These are phyloP conservation scores for Tortricodes alternella DNA, from an alignment of 2,888 invertebrate species.

Conservation along the genomic window DNA sequence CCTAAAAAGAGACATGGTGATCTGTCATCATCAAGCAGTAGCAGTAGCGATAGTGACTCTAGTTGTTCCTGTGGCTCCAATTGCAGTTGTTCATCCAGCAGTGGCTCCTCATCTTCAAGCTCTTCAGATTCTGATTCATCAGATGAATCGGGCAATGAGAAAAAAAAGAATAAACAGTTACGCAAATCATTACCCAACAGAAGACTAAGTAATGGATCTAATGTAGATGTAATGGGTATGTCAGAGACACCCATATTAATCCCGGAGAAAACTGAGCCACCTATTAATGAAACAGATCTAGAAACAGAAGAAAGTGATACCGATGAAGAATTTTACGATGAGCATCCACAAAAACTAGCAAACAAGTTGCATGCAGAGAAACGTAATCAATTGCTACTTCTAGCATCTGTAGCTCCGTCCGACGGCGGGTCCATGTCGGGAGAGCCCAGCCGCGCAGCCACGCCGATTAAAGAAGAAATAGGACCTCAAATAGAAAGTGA, in stretches of 20 bases:
- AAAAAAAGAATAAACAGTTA: slow-evolving; percentile 69
- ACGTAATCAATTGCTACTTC: slow-evolving; percentile 85
- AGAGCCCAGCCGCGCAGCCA: slow-evolving; percentile 85
- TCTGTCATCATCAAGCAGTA: slow-evolving; percentile 88
- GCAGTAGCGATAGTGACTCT: slow-evolving; percentile 88
- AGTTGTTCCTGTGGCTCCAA: slow-evolving; percentile 93
- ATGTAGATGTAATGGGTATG: slow-evolving; percentile 78
- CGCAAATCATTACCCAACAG: slow-evolving; percentile 64
- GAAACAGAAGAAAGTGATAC: slow-evolving; percentile 93
- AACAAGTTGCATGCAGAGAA: slow-evolving; percentile 89
- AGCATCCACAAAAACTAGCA: slow-evolving; percentile 89
- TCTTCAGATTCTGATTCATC: slow-evolving; percentile 77
- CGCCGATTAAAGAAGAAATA: slow-evolving; percentile 75
- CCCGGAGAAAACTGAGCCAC: slow-evolving; percentile 80
- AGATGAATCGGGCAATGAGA: slow-evolving; percentile 65
- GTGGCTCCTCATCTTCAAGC: slow-evolving; percentile 86
- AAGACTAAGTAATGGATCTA: slow-evolving; percentile 75
- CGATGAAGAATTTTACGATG: slow-evolving; percentile 94
- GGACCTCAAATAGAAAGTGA: slow-evolving; percentile 58
- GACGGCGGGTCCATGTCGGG: slow-evolving; percentile 82
- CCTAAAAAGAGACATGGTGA: slow-evolving; percentile 74
- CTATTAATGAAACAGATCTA: slow-evolving; percentile 91
- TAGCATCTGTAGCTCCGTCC: slow-evolving; percentile 84
- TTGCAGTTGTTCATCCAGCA: slow-evolving; percentile 90
- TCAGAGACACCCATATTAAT: slow-evolving; percentile 74